Conservation (phyloP, 2,797 vertebrate genomes). For the Eospalax fontanierii region DNA sequence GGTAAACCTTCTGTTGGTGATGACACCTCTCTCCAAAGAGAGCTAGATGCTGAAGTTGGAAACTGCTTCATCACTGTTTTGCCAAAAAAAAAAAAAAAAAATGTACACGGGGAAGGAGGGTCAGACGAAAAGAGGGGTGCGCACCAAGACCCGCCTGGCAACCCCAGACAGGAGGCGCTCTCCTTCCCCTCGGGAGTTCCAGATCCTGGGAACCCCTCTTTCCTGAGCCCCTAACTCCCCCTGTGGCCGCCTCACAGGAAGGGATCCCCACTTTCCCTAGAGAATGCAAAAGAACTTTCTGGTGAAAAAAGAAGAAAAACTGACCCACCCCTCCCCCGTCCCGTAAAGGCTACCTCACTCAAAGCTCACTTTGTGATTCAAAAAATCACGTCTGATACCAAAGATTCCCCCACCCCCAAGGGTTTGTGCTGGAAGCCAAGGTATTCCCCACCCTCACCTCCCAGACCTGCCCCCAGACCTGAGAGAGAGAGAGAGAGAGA, state of each 20-base stretch:
- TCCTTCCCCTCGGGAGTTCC: slow-evolving; percentile 72
- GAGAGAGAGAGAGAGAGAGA: slow-evolving; percentile 49
- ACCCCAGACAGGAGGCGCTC: slow-evolving; percentile 79
- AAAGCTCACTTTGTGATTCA: slow-evolving; percentile 96
- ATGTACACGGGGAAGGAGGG: slow-evolving; percentile 20
- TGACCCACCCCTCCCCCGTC: slow-evolving; percentile 84
- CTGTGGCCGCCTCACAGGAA: slow-evolving; percentile 36
- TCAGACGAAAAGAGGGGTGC: not conserved
- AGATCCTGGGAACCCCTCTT: slow-evolving; percentile 81
- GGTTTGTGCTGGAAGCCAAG: slow-evolving; percentile 92
- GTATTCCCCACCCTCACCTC: slow-evolving; percentile 79
- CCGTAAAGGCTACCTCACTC: slow-evolving; percentile 99
- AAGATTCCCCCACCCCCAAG: slow-evolving; percentile 97
- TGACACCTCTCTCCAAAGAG: slow-evolving; percentile 4
- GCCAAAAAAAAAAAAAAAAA: slow-evolving; percentile 76
- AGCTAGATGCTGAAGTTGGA: slow-evolving; percentile 25
- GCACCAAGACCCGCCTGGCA: slow-evolving; percentile 69
- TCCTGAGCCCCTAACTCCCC: not conserved
- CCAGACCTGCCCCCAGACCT: slow-evolving; percentile 34
- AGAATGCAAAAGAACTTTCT: slow-evolving; percentile 94
- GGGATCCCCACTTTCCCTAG: slow-evolving; percentile 76
- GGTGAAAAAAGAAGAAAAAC: slow-evolving; percentile 95
- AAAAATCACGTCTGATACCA: slow-evolving; percentile 99
- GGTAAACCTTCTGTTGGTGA: slow-evolving; percentile 75
- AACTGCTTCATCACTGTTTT: slow-evolving; percentile 75